Percentiles rank a stretch among this genome's conserved stretches.
These are phyloP conservation scores for Drosophila saltans DNA, from an alignment of 1,140 invertebrate species.

Conservation along the genomic window DNA sequence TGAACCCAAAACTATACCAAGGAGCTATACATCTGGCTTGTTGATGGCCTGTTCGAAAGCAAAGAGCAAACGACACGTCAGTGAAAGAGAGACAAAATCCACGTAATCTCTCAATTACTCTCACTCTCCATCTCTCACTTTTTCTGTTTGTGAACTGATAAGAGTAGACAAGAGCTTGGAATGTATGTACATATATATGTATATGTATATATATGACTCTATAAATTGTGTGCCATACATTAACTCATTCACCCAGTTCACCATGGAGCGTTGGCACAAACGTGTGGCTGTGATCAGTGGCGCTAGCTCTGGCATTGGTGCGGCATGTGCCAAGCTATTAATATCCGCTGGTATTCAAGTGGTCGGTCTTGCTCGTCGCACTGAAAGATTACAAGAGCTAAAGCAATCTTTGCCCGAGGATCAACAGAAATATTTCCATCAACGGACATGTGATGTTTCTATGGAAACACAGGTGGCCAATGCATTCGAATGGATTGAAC, in stretches of 20 bases:
- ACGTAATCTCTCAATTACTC: background rate
- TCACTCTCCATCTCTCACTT: background rate
- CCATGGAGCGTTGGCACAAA: constrained; percentile 85
- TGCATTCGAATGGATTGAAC: constrained; percentile 87
- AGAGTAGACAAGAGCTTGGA: background rate
- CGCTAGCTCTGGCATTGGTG: constrained; percentile 87
- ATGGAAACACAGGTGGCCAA: constrained; percentile 86
- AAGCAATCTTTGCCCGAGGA: constrained; percentile 62
- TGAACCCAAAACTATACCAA: constrained; percentile 12
- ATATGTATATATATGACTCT: background rate
- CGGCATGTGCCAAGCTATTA: constrained; percentile 83
- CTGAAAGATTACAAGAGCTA: constrained; percentile 61
- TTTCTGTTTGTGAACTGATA: constrained; percentile 12
- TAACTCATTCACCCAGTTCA: constrained; percentile 27
- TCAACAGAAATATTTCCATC: constrained; percentile 79
- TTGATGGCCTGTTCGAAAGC: constrained; percentile 44
- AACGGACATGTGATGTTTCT: constrained; percentile 87
- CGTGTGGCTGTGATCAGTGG: constrained; percentile 87
- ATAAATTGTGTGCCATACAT: background rate
- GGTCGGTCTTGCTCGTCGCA: constrained; percentile 77
- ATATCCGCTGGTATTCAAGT: constrained; percentile 85
- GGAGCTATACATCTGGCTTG: constrained; percentile 21
- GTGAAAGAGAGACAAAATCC: constrained; percentile 1
- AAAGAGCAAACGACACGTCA: constrained; percentile 53
- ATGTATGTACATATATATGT: constrained; percentile 3